A percentile compares a stretch with the other conserved stretches of the same genome.
These are phyloP conservation scores for Narcine bancroftii DNA, from an alignment of 2,113 vertebrate genomes.

Conservation along the genomic window DNA sequence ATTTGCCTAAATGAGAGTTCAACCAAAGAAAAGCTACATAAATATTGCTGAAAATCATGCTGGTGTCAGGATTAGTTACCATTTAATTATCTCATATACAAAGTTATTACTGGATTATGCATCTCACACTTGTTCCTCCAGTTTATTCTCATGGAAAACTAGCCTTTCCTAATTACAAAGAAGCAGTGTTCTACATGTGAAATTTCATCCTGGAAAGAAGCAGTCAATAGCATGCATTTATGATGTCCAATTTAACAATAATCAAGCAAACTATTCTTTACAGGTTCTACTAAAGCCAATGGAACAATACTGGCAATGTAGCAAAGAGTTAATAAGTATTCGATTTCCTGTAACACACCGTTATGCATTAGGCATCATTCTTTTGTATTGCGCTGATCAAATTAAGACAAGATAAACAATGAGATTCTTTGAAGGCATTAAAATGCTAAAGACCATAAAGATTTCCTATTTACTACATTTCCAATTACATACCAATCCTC, in stretches of 20 bases:
- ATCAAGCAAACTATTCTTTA: not conserved
- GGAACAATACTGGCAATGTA: not conserved
- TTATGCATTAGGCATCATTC: not conserved
- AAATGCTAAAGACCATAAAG: not conserved
- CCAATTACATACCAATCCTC: not conserved
- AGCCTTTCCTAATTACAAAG: no score
- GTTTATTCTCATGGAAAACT: no score
- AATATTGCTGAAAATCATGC: no score
- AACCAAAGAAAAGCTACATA: no score
- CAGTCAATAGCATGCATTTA: not conserved
- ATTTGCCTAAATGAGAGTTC: no score
- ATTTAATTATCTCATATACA: no score
- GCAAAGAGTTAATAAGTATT: not conserved
- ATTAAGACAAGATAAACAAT: not conserved
- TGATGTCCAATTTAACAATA: not conserved
- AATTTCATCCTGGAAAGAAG: no score
- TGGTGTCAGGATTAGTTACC: no score
- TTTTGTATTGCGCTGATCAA: not conserved
- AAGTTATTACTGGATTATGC: no score
- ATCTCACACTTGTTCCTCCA: no score
- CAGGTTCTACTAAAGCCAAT: not conserved
- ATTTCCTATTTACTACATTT: not conserved
- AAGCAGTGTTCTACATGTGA: no score
- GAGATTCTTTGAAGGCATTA: not conserved
- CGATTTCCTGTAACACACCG: not conserved